Evolutionary conservation across 2,888 invertebrate genomes (phyloP).

Genomic region (Drosophila robusta): DNA sequence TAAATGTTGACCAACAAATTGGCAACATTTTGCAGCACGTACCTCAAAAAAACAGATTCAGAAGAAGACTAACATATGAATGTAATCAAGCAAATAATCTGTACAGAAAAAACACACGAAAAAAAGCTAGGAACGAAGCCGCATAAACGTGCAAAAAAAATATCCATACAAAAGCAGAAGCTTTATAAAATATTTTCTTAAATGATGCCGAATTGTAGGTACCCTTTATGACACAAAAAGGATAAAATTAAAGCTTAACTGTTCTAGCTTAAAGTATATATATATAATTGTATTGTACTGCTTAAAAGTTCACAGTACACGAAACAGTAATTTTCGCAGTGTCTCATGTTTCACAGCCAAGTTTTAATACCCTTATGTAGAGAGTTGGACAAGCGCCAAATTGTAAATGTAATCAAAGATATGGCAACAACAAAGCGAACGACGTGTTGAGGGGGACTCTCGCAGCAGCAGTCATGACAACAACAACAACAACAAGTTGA

Average conservation of each 20-base stretch:
- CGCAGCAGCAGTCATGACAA: constrained; percentile 19
- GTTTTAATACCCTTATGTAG: constrained; percentile 4
- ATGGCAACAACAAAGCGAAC: constrained; percentile 37
- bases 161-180: constrained; percentile 13
- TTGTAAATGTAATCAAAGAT: constrained; percentile 61
- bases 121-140: constrained; percentile 34
- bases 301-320: background rate
- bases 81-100: constrained; percentile 57
- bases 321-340: background rate
- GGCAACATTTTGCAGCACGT: constrained; percentile 2
- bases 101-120: constrained; percentile 12
- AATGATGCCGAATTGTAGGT: constrained; percentile 2
- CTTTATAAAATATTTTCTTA: background rate
- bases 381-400: constrained; percentile 26
- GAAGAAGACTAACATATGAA: constrained; percentile 38
- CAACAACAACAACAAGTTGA: constrained; percentile 12
- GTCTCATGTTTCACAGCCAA: constrained; percentile 11
- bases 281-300: background rate
- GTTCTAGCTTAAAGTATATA: background rate
- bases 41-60: background rate
- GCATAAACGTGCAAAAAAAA: constrained; percentile 37
- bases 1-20: background rate
- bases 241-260: background rate
- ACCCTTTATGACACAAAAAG: constrained; percentile 2
- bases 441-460: constrained; percentile 2